phyloP scores from a whole-genome alignment of 2,113 vertebrate species.

The Oriolus oriolus region DNA sequence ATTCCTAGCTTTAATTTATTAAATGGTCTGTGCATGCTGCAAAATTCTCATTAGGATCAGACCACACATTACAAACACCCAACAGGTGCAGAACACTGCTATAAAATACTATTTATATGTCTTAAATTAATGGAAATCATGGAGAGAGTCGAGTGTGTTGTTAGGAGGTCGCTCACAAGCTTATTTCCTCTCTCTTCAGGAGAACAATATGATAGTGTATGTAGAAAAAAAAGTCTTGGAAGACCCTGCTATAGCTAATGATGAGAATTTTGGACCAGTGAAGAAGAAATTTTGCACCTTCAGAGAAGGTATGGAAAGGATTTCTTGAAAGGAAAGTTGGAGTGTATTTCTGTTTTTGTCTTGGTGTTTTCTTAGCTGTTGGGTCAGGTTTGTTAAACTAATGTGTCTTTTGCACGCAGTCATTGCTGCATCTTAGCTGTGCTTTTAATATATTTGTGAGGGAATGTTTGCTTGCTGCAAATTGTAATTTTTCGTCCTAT shows the following conservation, averaged over 20 bases:
- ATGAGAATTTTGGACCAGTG: constrained; percentile 87
- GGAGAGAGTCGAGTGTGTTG: not conserved
- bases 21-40: not conserved
- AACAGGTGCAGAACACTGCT: not conserved
- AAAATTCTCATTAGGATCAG: not conserved
- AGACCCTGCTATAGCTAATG: constrained; percentile 85
- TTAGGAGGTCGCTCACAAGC: not conserved
- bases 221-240: constrained; percentile 95
- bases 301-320: constrained; percentile 80
- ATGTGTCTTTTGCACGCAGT: not conserved
- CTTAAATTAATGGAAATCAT: not conserved
- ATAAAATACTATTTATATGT: not conserved
- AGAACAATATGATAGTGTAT: constrained; percentile 92
- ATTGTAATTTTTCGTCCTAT: not conserved
- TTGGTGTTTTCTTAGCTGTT: rapidly evolving
- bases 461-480: not conserved
- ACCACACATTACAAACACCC: not conserved
- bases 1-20: not conserved
- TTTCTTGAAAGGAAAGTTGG: not conserved
- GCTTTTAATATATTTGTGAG: not conserved
- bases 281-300: constrained; percentile 96
- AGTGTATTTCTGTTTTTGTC: not conserved
- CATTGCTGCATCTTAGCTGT: not conserved
- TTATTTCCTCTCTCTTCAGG: constrained; percentile 60
- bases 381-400: not conserved